Base-by-base conservation (phyloP, 2,113 vertebrate species). In the Percopsis transmontana region DNA sequence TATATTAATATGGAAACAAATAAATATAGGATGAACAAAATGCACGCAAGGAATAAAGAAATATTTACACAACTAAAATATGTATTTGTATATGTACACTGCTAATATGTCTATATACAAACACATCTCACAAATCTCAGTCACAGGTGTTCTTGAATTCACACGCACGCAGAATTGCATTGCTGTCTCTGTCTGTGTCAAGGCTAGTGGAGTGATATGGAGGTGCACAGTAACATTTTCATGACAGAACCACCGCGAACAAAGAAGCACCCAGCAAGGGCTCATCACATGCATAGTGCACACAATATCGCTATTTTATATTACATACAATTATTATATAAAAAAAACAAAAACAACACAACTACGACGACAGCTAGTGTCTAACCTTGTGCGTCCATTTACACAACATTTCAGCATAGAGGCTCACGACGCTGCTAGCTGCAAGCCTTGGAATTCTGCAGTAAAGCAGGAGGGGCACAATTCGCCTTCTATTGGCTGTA, bases 361-460 rank as follows among this genome's bases (percentile, higher is more conserved):
- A 81, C 50, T 82, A 86, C 50, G 85, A 86, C 82, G 79, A 85
- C 81, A 81, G 21, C 72, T 78, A 63, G 50, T 66, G 66, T 80
- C 84, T 85, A 85, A 88, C 77, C 84, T 85, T 86, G 81, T 79
- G 72, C 85, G 74, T 83, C 87, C 81, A 85, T 82, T 89, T 82
- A 52, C 50, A 75, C 33, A 85, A 76, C 69, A 77, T 82, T 58
- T 87, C 76, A 77, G 78, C 70, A 69, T 73, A 87, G 71, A 78
- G 69, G 80, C 53, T 82, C 67, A 54, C 74, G 82, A 66, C 55
- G 80, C 66, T 72, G 62, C 68, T 81, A 74, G 85, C 76, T 72
- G 79, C 69, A 72, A 86, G 74, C 78, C 86, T 86, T 66, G 64
- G 90, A 88, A 83, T 83, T 92, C 92, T 91, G 92, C 92, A 93